A percentile compares a stretch with the other conserved stretches of the same genome.
phyloP scores from a whole-genome alignment of 2,888 invertebrate genomes.

The Drosophila putrida region DNA sequence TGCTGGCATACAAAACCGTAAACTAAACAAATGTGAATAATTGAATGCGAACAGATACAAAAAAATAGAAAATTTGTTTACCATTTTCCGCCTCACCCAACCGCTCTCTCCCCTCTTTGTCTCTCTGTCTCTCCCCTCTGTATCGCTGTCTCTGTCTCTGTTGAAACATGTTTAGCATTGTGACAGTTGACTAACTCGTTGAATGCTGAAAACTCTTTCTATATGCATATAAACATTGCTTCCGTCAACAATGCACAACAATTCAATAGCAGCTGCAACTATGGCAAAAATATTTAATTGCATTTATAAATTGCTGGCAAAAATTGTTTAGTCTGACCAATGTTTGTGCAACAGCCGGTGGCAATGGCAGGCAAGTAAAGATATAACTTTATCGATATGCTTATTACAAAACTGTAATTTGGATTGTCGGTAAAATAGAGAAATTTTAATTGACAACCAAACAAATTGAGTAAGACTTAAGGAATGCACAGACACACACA shows the following conservation, averaged over 20 bases:
- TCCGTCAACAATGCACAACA: conserved; percentile 48
- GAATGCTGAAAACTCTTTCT: conserved; percentile 49
- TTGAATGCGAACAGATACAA: conserved; percentile 56
- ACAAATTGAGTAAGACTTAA: background rate
- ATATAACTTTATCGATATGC: conserved; percentile 22
- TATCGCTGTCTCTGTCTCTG: background rate
- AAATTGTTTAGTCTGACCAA: conserved; percentile 39
- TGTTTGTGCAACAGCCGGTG: conserved; percentile 21
- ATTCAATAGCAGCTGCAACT: conserved; percentile 34
- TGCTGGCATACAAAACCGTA: conserved; percentile 22
- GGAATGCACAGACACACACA: conserved; percentile 10
- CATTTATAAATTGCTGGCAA: conserved; percentile 61
- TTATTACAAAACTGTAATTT: conserved; percentile 15
- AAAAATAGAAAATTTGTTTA: conserved; percentile 68
- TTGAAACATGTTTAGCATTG: conserved; percentile 47
- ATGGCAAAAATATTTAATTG: conserved; percentile 59
- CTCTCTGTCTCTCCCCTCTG: background rate
- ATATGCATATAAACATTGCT: conserved; percentile 28
- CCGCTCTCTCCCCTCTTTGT: background rate
- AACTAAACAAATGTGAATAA: conserved; percentile 77
- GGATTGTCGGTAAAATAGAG: conserved; percentile 5
- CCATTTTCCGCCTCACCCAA: conserved; percentile 44
- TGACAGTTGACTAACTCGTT: conserved; percentile 80
- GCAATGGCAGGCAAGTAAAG: conserved; percentile 38
- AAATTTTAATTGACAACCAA: conserved; percentile 25